Evolutionary conservation across 2,797 vertebrate genomes (phyloP).

Genomic region (Rhinichthys osculus): DNA sequence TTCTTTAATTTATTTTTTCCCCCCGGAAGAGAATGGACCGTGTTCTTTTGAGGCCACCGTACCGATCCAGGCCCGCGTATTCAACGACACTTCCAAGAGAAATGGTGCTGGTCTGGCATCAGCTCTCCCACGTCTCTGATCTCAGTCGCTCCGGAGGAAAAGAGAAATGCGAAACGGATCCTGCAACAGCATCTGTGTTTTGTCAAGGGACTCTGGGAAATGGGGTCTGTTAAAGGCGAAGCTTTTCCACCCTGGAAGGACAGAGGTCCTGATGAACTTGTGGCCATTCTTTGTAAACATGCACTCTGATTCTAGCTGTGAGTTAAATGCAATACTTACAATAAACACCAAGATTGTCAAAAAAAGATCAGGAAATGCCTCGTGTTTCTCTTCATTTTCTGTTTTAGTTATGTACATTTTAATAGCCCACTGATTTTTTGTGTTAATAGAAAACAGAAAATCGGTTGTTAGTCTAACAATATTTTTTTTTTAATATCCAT

Average conservation of each 20-base stretch:
- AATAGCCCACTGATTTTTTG: accelerated
- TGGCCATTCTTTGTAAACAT: constrained; percentile 79
- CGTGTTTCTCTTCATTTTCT: not conserved
- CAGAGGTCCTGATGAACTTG: constrained; percentile 71
- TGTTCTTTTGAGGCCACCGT: constrained; percentile 14
- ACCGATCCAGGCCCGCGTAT: not conserved
- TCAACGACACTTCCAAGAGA: constrained; percentile 23
- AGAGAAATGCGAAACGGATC: not conserved
- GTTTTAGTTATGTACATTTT: not conserved
- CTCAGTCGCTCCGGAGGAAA: not conserved
- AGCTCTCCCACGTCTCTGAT: constrained; percentile 6
- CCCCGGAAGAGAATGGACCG: not conserved
- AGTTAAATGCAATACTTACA: constrained; percentile 79
- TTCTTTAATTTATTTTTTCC: constrained; percentile 36
- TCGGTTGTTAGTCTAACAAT: not conserved
- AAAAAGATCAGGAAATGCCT: constrained; percentile 32
- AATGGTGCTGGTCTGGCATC: constrained; percentile 42
- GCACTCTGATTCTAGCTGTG: constrained; percentile 76
- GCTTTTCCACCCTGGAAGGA: constrained; percentile 60
- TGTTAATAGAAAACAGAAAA: not conserved
- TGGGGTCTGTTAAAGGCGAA: constrained; percentile 49
- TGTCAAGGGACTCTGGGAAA: constrained; percentile 52
- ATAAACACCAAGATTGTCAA: constrained; percentile 79
- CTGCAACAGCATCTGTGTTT: constrained; percentile 16
- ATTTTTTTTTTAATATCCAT: not conserved